These are phyloP conservation scores for Anagyrus pseudococci DNA, from an alignment of 2,888 invertebrate genomes.

Conservation along the genomic window DNA sequence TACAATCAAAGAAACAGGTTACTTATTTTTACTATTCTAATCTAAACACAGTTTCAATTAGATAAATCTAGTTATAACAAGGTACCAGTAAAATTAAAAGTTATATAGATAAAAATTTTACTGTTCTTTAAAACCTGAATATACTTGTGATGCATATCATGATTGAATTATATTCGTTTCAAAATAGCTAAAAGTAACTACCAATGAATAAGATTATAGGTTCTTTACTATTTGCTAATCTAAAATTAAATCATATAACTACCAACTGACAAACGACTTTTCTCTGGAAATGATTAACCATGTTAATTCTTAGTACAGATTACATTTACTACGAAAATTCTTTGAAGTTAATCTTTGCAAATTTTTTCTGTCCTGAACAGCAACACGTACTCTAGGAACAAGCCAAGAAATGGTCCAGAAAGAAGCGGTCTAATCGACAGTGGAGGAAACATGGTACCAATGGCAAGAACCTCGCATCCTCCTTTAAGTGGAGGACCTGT, in stretches of 20 bases:
- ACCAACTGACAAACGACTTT: background rate
- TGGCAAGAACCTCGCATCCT: slow-evolving; percentile 54
- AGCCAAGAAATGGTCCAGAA: slow-evolving; percentile 57
- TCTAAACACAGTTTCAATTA: no score
- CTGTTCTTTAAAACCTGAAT: no score
- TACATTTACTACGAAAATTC: background rate
- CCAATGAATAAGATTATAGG: no score
- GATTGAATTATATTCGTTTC: no score
- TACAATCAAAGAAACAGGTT: slow-evolving; percentile 61
- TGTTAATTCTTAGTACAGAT: background rate
- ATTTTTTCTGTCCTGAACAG: slow-evolving; percentile 24
- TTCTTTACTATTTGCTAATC: slow-evolving; percentile 4
- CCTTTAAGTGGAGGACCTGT: slow-evolving; percentile 44
- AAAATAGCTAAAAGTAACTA: no score
- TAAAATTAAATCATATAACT: slow-evolving; percentile 10
- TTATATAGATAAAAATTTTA: no score
- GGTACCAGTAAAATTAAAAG: no score
- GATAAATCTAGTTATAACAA: no score
- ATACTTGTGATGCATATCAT: no score
- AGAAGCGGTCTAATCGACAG: slow-evolving; percentile 49
- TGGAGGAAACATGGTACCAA: slow-evolving; percentile 48
- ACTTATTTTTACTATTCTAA: slow-evolving; percentile 24
- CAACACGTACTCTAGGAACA: slow-evolving; percentile 50
- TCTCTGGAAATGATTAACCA: background rate
- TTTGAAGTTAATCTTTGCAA: background rate